phyloP scores from a whole-genome alignment of 2,797 vertebrate genomes.

The Heliangelus exortis region DNA sequence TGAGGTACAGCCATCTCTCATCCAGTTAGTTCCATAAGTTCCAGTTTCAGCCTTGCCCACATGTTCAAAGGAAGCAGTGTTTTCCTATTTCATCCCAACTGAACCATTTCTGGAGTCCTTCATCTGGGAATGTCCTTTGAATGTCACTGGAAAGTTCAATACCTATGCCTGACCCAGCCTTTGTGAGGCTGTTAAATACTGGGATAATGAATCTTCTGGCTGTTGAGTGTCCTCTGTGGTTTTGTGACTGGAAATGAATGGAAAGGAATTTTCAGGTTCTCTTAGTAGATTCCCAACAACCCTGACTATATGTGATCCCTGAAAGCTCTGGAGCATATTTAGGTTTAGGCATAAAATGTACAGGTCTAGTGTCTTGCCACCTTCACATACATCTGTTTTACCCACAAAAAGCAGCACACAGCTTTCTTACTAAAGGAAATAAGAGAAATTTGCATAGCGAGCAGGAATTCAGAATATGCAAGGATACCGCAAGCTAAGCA shows the following conservation, averaged over 20 bases:
- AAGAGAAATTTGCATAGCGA: neutral
- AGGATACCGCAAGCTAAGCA: neutral
- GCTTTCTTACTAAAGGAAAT: neutral
- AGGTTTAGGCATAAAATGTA: neutral
- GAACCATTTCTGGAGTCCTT: neutral
- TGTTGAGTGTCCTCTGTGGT: neutral
- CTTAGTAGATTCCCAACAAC: neutral
- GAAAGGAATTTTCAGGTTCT: neutral
- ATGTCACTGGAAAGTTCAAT: neutral
- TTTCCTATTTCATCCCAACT: neutral
- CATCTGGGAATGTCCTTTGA: neutral
- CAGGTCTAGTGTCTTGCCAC: rapidly evolving
- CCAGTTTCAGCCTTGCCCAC: neutral
- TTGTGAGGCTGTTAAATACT: neutral
- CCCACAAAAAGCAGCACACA: neutral
- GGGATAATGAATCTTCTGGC: neutral
- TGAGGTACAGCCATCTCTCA: neutral
- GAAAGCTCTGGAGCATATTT: neutral
- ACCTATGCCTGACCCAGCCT: neutral
- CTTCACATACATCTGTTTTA: neutral
- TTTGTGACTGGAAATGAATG: neutral
- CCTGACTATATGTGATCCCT: neutral
- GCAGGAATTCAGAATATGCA: neutral
- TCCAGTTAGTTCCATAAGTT: neutral
- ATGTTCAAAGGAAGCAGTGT: neutral